Conservation (phyloP, 2,888 invertebrate species). For the Cacoxenus indagator region DNA sequence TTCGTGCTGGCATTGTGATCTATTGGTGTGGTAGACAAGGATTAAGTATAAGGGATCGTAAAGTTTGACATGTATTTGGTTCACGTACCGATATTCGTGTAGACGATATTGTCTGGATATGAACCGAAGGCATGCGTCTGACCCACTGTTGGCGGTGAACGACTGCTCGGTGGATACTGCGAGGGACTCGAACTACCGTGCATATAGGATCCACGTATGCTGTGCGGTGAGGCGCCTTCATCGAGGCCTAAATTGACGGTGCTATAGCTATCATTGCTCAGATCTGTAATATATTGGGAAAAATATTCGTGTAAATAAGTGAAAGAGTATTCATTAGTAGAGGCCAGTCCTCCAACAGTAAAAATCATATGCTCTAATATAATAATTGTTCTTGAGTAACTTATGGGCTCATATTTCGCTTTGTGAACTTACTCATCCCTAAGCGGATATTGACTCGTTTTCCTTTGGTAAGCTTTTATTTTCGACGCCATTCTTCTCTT, state of each 20-base stretch:
- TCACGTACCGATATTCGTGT: slow-evolving; percentile 83
- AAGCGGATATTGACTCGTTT: too few relatives aligned
- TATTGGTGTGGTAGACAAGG: slow-evolving; percentile 14
- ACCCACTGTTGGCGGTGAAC: slow-evolving; percentile 82
- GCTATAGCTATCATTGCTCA: slow-evolving; percentile 91
- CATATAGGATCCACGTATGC: slow-evolving; percentile 76
- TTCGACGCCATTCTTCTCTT: too few relatives aligned
- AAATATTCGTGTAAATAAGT: too few relatives aligned
- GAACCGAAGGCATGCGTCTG: slow-evolving; percentile 82
- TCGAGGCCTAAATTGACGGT: slow-evolving; percentile 89
- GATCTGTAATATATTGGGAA: slow-evolving; percentile 75
- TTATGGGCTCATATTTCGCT: too few relatives aligned
- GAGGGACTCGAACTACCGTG: slow-evolving; percentile 79
- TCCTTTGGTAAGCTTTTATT: too few relatives aligned
- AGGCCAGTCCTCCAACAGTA: too few relatives aligned
- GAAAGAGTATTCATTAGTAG: too few relatives aligned
- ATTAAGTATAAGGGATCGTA: not conserved
- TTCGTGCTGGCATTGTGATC: slow-evolving; percentile 69
- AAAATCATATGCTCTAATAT: too few relatives aligned
- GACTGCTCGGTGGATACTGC: slow-evolving; percentile 83
- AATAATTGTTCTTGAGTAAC: too few relatives aligned
- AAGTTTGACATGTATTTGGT: not conserved
- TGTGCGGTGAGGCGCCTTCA: slow-evolving; percentile 84
- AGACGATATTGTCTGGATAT: slow-evolving; percentile 86
- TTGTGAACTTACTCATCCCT: too few relatives aligned